Evolutionary conservation across 2,113 vertebrate species (phyloP).

Genomic region (Shinisaurus crocodilurus): DNA sequence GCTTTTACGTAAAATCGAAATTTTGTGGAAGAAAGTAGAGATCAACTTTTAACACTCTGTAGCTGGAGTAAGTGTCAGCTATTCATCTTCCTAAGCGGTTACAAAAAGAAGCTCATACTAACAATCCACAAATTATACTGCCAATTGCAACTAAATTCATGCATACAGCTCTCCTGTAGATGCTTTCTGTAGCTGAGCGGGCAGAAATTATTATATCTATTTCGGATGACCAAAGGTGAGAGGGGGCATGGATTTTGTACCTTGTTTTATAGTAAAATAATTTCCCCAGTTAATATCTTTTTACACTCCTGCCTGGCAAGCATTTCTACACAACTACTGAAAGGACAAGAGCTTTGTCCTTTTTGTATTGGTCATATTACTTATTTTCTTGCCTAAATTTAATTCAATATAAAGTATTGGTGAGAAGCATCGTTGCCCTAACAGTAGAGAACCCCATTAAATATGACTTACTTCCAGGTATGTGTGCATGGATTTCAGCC

Average conservation of each 20-base stretch:
- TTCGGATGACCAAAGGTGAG: too few relatives aligned
- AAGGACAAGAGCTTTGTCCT: neutral
- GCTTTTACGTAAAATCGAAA: conserved; percentile 30
- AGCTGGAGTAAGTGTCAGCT: neutral
- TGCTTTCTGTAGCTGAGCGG: neutral
- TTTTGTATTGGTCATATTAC: neutral
- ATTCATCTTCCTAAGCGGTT: conserved; percentile 8
- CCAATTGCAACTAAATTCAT: conserved; percentile 7
- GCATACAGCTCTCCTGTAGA: neutral
- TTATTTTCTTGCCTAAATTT: neutral
- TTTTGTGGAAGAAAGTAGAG: conserved; percentile 37
- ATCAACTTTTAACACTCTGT: neutral
- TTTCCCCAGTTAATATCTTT: neutral
- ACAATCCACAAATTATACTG: conserved; percentile 2
- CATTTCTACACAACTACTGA: neutral
- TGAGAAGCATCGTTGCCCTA: neutral
- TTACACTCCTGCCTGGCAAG: neutral
- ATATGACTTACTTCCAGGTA: neutral
- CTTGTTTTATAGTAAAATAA: neutral
- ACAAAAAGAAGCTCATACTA: neutral
- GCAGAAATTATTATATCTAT: neutral
- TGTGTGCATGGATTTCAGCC: neutral
- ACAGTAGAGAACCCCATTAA: neutral
- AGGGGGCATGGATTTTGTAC: neutral
- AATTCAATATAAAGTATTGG: neutral